phyloP scores from a whole-genome alignment of 2,888 invertebrate species.

The Philereme vetulata region DNA sequence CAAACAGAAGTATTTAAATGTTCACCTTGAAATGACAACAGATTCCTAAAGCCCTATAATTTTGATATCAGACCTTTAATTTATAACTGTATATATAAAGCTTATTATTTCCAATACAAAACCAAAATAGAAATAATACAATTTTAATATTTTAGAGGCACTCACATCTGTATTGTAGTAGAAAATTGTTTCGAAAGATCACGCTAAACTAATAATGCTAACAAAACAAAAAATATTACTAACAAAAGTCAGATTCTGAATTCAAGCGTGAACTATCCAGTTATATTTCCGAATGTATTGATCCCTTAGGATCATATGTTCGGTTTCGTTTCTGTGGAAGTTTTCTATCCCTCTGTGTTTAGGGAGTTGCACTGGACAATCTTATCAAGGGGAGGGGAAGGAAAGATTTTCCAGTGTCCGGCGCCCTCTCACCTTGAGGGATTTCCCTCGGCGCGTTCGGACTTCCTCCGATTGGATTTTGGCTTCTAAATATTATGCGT shows the following conservation, averaged over 20 bases:
- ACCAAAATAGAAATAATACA: slow-evolving; percentile 17
- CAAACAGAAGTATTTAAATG: slow-evolving; percentile 13
- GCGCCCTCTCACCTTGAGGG: slow-evolving; percentile 75
- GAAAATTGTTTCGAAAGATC: slow-evolving; percentile 37
- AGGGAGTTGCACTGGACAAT: slow-evolving; percentile 83
- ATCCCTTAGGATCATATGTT: slow-evolving; percentile 77
- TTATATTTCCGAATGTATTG: slow-evolving; percentile 80
- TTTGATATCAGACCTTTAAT: slow-evolving; percentile 24
- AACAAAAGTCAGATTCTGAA: slow-evolving; percentile 57
- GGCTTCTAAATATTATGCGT: slow-evolving; percentile 77
- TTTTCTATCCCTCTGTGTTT: slow-evolving; percentile 82
- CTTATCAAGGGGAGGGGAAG: slow-evolving; percentile 74
- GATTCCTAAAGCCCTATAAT: slow-evolving; percentile 21
- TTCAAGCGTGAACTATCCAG: slow-evolving; percentile 68
- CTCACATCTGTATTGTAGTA: slow-evolving; percentile 35
- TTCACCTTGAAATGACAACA: slow-evolving; percentile 27
- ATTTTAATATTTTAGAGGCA: slow-evolving; percentile 27
- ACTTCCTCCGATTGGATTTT: slow-evolving; percentile 72
- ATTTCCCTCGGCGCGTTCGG: slow-evolving; percentile 70
- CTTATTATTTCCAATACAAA: slow-evolving; percentile 14
- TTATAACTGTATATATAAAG: slow-evolving; percentile 16
- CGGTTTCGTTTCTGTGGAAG: slow-evolving; percentile 79
- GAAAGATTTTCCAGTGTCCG: slow-evolving; percentile 80
- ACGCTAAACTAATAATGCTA: slow-evolving; percentile 58
- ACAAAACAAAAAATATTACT: slow-evolving; percentile 55